Base-by-base conservation (phyloP, 2,113 vertebrate species). In the Lampris megalopsis region DNA sequence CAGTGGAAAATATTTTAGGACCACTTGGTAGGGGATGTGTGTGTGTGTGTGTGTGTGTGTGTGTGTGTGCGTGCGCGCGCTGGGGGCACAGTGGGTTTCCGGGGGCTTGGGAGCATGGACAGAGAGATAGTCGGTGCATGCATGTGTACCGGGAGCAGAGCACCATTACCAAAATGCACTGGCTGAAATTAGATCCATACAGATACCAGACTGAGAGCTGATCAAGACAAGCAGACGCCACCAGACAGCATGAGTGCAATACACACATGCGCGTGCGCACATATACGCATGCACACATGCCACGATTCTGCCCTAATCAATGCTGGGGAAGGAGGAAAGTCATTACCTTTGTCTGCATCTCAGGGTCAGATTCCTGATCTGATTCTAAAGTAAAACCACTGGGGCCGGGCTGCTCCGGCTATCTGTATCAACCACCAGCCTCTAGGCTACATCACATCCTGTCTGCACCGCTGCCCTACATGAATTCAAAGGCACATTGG, bases 161-260 rank as follows among this genome's bases (percentile, higher is more conserved):
- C 76, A 79, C 85, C 89, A 93, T 93, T 93, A 95, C 91, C 89
- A 92, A 93, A 92, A 93, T 90, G 91, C 88, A 90, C 81, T 66
- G 84, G 82, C 92, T 93, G 93, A 95, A 94, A 95, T 89, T 86
- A 90, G 92, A 94, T 94, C 91, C 91, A 90, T 84, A 85, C 79
- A 91, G 88, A 91, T 91, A 90, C 91, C 94, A 94, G 92, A 94
- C 94, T 91, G 88, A 90, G 88, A 90, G 91, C 91, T 92, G 94
- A 94, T 92, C 92, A 93, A 94, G 92, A 94, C 93, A 91, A 91
- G 86, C 89, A 90, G 94, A 94, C 93, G 92, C 93, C 93, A 93
- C 90, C 91, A 93, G 92, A 92, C 92, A 92, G 81, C 52, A 78
- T 11, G 68, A 73, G 77, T 65, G 72, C 86, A 79, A 54, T 74